phyloP scores from a whole-genome alignment of 53 echinoderm and acorn worm genomes.

The Zoroaster sp. region DNA sequence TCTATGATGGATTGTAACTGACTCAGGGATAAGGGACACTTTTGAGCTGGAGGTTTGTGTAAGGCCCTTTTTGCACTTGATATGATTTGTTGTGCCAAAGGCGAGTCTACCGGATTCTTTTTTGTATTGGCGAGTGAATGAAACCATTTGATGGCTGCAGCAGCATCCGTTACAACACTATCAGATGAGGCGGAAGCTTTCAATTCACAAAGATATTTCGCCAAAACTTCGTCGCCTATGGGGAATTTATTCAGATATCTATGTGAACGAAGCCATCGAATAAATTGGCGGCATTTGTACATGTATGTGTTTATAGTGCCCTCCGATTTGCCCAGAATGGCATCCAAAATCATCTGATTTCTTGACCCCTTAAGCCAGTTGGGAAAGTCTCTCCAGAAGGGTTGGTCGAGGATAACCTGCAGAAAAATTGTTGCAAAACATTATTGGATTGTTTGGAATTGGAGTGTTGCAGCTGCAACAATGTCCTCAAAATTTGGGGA shows the following conservation, averaged over 20 bases:
- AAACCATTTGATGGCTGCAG: not conserved
- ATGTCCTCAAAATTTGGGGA: not conserved
- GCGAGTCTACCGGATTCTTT: not conserved
- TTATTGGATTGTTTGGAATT: too few species aligned
- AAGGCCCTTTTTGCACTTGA: not conserved
- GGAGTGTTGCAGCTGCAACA: not conserved
- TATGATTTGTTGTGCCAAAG: not conserved
- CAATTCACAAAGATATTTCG: not conserved
- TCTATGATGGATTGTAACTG: not conserved
- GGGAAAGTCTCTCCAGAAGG: not conserved
- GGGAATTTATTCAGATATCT: not conserved
- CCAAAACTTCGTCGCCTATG: not conserved
- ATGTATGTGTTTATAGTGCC: not conserved
- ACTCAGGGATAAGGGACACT: not conserved
- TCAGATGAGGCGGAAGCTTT: not conserved
- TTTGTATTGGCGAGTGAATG: not conserved
- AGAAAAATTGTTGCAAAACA: not conserved
- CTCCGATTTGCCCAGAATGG: not conserved
- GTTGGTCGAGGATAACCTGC: not conserved
- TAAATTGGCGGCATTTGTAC: not conserved
- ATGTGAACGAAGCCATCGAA: not conserved
- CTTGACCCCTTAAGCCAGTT: not conserved
- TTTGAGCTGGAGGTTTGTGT: not conserved
- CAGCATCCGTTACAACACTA: not conserved
- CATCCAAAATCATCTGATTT: not conserved